These are phyloP conservation scores for Phocoena sinus DNA, from an alignment of 2,113 vertebrate species.

Conservation along the genomic window DNA sequence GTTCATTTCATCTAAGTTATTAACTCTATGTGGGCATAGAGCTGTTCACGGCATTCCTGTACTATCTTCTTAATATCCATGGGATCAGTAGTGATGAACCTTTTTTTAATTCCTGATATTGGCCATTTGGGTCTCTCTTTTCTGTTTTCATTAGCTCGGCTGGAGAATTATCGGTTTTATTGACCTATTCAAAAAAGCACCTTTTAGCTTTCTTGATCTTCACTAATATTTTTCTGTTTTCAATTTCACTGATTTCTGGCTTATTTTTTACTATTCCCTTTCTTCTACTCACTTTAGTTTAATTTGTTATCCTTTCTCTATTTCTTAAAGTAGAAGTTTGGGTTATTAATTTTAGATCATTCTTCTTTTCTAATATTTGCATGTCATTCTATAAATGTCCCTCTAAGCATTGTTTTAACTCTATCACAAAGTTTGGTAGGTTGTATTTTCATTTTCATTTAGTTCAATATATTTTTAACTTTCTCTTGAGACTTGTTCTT, in stretches of 20 bases:
- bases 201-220: neutral
- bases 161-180: neutral
- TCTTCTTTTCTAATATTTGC: neutral
- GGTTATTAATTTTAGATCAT: neutral
- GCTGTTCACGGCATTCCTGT: neutral
- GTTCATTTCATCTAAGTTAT: neutral
- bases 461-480: neutral
- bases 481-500: neutral
- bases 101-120: neutral
- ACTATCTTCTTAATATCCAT: neutral
- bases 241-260: neutral
- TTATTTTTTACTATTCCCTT: neutral
- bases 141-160: neutral
- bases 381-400: neutral
- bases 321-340: neutral
- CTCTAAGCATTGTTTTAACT: neutral
- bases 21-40: neutral
- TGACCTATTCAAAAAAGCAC: neutral
- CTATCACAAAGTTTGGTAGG: neutral
- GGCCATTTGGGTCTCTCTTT: neutral
- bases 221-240: neutral
- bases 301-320: neutral
- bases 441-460: neutral
- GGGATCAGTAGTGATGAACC: neutral
- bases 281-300: neutral